These are phyloP conservation scores for Sebastiscus albofasciatus DNA, from an alignment of 2,797 vertebrate genomes.

Conservation along the genomic window DNA sequence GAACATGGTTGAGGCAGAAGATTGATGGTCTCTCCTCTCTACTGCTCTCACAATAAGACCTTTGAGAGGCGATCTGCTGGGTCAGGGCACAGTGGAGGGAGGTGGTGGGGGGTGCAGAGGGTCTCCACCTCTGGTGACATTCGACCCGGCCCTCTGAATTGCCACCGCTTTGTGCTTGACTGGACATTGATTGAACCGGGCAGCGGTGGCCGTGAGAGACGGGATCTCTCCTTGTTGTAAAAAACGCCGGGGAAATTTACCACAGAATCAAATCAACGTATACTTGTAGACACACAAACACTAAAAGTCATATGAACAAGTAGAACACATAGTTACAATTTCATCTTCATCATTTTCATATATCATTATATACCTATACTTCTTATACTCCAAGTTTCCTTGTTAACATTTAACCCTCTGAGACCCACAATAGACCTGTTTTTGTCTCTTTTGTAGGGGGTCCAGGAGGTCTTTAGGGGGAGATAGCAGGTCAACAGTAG, in stretches of 20 bases:
- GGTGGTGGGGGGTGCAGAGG: neutral
- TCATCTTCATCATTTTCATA: neutral
- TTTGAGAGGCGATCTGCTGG: constrained; percentile 27
- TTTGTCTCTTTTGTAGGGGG: too few relatives aligned
- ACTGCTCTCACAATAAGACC: constrained; percentile 36
- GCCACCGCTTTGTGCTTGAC: constrained; percentile 32
- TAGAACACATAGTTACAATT: neutral
- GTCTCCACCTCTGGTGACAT: constrained; percentile 36
- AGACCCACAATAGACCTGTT: too few relatives aligned
- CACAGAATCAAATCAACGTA: neutral
- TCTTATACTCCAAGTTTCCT: too few relatives aligned
- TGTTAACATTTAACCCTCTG: too few relatives aligned
- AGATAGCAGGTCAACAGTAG: too few relatives aligned
- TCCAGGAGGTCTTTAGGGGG: fast-evolving
- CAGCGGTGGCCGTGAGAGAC: constrained; percentile 15
- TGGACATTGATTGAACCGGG: constrained; percentile 32
- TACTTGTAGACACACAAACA: neutral
- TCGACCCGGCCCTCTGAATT: constrained; percentile 21
- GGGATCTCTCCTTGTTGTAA: neutral
- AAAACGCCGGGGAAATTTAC: neutral
- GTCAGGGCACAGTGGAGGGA: constrained; percentile 16
- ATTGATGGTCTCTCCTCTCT: constrained; percentile 39
- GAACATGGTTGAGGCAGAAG: constrained; percentile 14
- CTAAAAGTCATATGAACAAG: neutral
- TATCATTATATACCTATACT: neutral